Conservation (phyloP, 2,113 vertebrate genomes). For the Rutilus rutilus region DNA sequence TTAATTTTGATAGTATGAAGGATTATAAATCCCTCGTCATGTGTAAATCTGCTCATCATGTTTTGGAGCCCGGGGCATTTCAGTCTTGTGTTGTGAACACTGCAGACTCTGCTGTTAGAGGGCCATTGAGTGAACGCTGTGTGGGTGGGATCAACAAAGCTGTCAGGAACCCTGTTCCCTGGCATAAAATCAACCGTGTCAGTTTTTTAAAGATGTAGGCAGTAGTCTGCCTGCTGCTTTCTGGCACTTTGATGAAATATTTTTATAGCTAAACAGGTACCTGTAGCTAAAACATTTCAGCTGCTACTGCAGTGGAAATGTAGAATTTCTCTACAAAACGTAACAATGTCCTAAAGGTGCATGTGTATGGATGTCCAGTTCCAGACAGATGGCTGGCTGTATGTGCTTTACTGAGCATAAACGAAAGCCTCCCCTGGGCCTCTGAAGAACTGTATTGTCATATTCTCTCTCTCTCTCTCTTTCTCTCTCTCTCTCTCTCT, state of each 20-base stretch:
- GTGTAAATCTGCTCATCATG: not conserved
- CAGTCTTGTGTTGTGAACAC: not conserved
- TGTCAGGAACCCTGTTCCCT: constrained; percentile 12
- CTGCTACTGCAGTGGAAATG: not conserved
- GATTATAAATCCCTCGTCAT: constrained; percentile 6
- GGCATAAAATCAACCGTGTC: not conserved
- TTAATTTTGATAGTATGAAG: not conserved
- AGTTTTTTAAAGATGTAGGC: constrained; percentile 27
- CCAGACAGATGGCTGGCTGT: constrained; percentile 64
- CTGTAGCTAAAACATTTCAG: not conserved
- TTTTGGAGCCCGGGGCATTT: constrained; percentile 19
- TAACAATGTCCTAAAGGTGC: constrained; percentile 2
- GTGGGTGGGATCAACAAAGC: constrained; percentile 26
- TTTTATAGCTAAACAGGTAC: not conserved
- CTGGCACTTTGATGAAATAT: not conserved
- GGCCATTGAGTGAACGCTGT: not conserved
- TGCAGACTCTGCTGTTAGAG: constrained; percentile 10
- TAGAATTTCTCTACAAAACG: not conserved
- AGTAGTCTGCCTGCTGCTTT: constrained; percentile 4
- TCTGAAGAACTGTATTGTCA: constrained; percentile 46
- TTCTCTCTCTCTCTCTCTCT: constrained; percentile 40
- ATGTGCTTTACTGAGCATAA: constrained; percentile 62
- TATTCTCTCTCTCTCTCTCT: constrained; percentile 43
- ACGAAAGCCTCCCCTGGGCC: constrained; percentile 55
- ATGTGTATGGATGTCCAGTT: constrained; percentile 11